These are phyloP conservation scores for Aphis gossypii DNA, from an alignment of 1,140 invertebrate species.

Conservation along the genomic window DNA sequence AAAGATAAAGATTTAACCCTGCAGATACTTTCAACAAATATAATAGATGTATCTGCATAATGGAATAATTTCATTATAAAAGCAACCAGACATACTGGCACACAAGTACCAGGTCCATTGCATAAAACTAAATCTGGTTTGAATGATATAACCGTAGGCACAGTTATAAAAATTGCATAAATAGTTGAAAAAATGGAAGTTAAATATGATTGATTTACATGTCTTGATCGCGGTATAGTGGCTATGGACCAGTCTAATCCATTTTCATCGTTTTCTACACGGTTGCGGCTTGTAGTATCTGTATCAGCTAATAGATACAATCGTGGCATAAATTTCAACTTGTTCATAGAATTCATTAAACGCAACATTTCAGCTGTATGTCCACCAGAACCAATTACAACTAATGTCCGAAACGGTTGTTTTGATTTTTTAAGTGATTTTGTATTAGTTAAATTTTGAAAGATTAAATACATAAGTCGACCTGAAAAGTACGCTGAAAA, in stretches of 20 bases:
- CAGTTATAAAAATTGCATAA: conserved; percentile 72
- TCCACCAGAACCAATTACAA: conserved; percentile 74
- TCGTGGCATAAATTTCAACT: conserved; percentile 71
- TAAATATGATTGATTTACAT: conserved; percentile 86
- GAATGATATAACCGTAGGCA: conserved; percentile 75
- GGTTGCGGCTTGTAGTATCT: conserved; percentile 77
- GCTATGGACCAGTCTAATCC: conserved; percentile 63
- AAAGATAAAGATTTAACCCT: conserved; percentile 88
- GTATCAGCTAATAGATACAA: conserved; percentile 81
- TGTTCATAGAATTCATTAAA: conserved; percentile 71
- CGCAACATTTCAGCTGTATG: conserved; percentile 90
- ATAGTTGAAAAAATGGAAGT: conserved; percentile 81
- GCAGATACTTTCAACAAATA: conserved; percentile 95
- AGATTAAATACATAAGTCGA: conserved; percentile 15
- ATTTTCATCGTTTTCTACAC: conserved; percentile 65
- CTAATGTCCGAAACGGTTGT: conserved; percentile 64
- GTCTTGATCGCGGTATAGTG: conserved; percentile 81
- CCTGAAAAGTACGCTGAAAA: conserved; percentile 31
- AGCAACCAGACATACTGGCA: conserved; percentile 82
- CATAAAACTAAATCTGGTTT: conserved; percentile 83
- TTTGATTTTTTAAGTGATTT: not conserved
- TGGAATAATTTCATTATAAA: conserved; percentile 74
- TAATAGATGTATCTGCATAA: conserved; percentile 75
- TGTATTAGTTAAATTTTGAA: not conserved
- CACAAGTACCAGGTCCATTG: conserved; percentile 95